A percentile compares a stretch with the other conserved stretches of the same genome.
Conservation (phyloP, 2,113 vertebrate genomes). For the Calidris pygmaea region DNA sequence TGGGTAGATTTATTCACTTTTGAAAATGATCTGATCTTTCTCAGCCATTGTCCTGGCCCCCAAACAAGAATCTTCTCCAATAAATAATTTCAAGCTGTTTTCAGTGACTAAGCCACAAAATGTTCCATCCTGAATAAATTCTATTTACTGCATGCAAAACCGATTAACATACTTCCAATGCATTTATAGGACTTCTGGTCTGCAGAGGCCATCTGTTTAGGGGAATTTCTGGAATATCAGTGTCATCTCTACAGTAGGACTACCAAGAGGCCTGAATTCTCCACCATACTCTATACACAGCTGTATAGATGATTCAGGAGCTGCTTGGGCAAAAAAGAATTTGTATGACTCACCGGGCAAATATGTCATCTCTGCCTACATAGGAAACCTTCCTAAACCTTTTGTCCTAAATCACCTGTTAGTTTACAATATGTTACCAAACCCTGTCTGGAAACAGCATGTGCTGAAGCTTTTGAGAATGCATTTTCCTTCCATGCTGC, state of each 20-base stretch:
- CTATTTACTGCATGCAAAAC: conserved; percentile 66
- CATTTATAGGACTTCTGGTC: conserved; percentile 55
- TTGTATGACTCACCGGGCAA: background rate
- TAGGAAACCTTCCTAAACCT: background rate
- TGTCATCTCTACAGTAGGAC: conserved; percentile 9
- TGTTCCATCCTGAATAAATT: conserved; percentile 60
- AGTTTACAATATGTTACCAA: background rate
- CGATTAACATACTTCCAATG: conserved; percentile 37
- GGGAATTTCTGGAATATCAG: conserved; percentile 39
- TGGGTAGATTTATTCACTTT: conserved; percentile 22
- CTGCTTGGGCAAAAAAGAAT: background rate
- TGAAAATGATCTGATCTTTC: conserved; percentile 47
- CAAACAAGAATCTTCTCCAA: conserved; percentile 43
- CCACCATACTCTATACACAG: background rate
- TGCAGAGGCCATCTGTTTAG: conserved; percentile 46
- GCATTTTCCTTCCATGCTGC: background rate
- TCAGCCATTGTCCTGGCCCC: conserved; percentile 30
- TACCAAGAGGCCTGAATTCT: background rate
- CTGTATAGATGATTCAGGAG: background rate
- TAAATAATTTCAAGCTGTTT: conserved; percentile 68
- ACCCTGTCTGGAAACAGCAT: background rate
- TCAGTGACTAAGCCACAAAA: conserved; percentile 62
- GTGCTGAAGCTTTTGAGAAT: background rate
- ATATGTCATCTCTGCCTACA: background rate
- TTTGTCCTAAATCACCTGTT: background rate